Evolutionary conservation across 2,113 vertebrate genomes (phyloP).

Genomic region (Macroglossus sobrinus): DNA sequence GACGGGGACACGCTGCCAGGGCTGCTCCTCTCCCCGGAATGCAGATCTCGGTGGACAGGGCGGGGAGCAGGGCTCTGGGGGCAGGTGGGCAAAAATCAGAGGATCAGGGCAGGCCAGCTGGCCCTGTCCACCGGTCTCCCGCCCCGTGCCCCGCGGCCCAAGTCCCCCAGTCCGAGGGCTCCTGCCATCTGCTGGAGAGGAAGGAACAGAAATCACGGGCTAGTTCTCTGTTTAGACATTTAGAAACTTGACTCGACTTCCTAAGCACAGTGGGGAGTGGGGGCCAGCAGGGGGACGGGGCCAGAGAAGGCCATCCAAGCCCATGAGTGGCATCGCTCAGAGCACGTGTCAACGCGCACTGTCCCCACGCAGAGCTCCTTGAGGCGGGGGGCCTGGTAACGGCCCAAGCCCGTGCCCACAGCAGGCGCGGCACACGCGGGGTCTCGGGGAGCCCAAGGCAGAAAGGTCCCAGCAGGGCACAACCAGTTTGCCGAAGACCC

Average conservation of each 20-base stretch:
- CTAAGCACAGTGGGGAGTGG: slow-evolving; percentile 85
- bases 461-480: not conserved
- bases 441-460: not conserved
- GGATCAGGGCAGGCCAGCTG: slow-evolving; percentile 70
- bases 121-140: slow-evolving; percentile 60
- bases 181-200: slow-evolving; percentile 73
- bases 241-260: slow-evolving; percentile 83
- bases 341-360: slow-evolving; percentile 57
- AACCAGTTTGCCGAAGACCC: not conserved
- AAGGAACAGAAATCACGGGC: slow-evolving; percentile 75
- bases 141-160: slow-evolving; percentile 47
- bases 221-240: slow-evolving; percentile 74
- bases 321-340: slow-evolving; percentile 80
- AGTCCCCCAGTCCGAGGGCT: slow-evolving; percentile 73
- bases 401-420: not conserved
- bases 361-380: slow-evolving; percentile 8
- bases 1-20: not conserved
- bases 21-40: not conserved
- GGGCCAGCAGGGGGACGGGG: not conserved
- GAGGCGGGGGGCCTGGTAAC: not conserved
- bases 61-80: not conserved
- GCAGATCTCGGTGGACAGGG: not conserved
- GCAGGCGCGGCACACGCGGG: not conserved
- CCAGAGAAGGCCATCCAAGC: slow-evolving; percentile 77
- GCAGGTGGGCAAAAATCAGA: not conserved